Base-by-base conservation (phyloP, 37 sponge, comb jelly and placozoan species). In the Ianthella basta region DNA sequence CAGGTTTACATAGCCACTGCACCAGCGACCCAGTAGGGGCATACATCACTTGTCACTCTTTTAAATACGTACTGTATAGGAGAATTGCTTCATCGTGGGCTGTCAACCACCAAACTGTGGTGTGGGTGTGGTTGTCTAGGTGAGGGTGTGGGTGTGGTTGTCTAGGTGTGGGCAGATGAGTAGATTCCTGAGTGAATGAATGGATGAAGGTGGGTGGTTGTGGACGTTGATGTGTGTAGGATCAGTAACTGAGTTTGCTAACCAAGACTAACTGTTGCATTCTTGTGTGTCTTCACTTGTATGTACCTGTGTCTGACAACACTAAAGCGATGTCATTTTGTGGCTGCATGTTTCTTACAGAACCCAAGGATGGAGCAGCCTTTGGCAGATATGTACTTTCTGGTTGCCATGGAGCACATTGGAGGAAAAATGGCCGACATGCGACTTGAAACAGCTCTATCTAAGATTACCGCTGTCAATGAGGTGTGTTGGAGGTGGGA, bases 341-440 rank as follows among this genome's bases (percentile, higher is more conserved):
- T 4, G 10, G 8, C 34, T 3, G 50, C 50, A 69, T 30, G 35
- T 16, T 8, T 20, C 27, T 8, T 8, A 10, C 34, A 69, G 70
- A 69, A 69, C 70, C 70, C 70, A n/a, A 50, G 44, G 37, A 92
- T 95, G 96, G 90, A 88, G 85, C 96, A 95, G 78, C 91, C 91
- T 23, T 59, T 95, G 29, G 86, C 86, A 35, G 92, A 95, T 63
- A 86, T 95, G 67, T 95, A 95, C 86, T 95, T 92, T 73, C 74
- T 90, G 24, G 87, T 87, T 18, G 74, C 90, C 5, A 39, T 95
- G 85, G 92, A 95, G 68, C 90, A 90, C 55, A 81, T 95, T 59
- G 77, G 77, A 19, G 73, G 87, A 29, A 35, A 81, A 0, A 74
- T 79, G 37, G 32, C 27, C 39, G 37, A 55, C 34, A 84, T 44